Conservation (phyloP, 2,888 invertebrate species). For the Eilema depressum region DNA sequence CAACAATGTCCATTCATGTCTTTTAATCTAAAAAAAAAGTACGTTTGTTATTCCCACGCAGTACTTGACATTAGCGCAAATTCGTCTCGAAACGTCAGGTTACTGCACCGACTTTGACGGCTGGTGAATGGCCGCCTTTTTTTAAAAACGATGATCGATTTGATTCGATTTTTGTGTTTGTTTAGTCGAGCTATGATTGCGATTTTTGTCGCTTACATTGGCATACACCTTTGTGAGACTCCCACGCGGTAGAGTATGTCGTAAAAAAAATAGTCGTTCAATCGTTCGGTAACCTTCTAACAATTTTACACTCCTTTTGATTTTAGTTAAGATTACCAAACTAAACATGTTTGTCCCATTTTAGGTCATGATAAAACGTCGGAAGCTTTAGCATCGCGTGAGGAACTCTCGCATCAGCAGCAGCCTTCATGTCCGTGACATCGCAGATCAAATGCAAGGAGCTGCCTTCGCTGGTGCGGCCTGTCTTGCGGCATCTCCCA, state of each 20-base stretch:
- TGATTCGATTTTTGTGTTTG: conserved; percentile 79
- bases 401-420: no score
- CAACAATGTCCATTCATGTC: conserved; percentile 77
- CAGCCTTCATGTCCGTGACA: no score
- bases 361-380: no score
- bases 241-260: conserved; percentile 67
- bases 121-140: conserved; percentile 59
- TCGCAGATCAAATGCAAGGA: no score
- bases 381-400: no score
- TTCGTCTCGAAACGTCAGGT: conserved; percentile 68
- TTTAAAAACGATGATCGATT: conserved; percentile 77
- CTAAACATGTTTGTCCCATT: no score
- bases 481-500: no score
- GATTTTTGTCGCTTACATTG: conserved; percentile 46
- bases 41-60: conserved; percentile 71
- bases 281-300: no score
- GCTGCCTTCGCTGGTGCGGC: no score
- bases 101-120: conserved; percentile 58
- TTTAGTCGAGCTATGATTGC: conserved; percentile 64
- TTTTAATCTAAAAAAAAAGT: conserved; percentile 56
- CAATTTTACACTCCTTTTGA: no score
- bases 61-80: conserved; percentile 66
- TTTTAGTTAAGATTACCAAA: no score
- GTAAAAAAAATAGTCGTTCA: neutral
- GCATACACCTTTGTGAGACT: conserved; percentile 63